Conservation (phyloP, 2,888 invertebrate species). For the Microctonus aethiopoides region DNA sequence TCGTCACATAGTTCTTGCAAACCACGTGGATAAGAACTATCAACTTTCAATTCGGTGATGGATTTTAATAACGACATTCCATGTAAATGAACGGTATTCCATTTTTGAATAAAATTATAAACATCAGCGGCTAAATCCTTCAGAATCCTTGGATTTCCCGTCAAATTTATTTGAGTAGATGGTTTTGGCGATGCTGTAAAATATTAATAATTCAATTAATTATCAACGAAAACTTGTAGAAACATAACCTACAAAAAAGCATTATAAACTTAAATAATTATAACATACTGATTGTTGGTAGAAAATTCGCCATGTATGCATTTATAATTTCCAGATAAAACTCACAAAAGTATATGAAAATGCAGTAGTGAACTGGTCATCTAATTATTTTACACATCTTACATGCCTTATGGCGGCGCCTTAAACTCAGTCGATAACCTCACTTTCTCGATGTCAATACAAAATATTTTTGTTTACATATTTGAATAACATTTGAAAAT, state of each 20-base stretch:
- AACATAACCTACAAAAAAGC: not conserved
- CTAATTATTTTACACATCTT: too few species aligned
- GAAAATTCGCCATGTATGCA: not conserved
- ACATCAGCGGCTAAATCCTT: conserved; percentile 72
- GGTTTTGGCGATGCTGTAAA: conserved; percentile 43
- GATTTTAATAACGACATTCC: conserved; percentile 66
- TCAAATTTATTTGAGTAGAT: conserved; percentile 68
- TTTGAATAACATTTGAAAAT: too few species aligned
- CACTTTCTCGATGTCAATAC: too few species aligned
- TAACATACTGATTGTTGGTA: not conserved
- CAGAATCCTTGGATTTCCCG: conserved; percentile 70
- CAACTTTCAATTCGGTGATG: conserved; percentile 55
- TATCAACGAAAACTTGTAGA: not conserved
- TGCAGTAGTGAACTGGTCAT: too few species aligned
- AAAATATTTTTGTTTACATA: too few species aligned
- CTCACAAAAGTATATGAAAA: too few species aligned
- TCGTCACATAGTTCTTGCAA: conserved; percentile 55
- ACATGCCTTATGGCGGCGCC: too few species aligned
- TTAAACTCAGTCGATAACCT: too few species aligned
- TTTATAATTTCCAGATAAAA: not conserved
- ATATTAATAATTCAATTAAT: not conserved
- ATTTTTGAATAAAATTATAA: conserved; percentile 69
- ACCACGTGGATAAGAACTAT: conserved; percentile 48
- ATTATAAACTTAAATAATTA: not conserved
- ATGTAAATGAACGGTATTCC: conserved; percentile 68